A percentile compares a stretch with the other conserved stretches of the same genome.
Conservation (phyloP, 1,140 invertebrate genomes). For the Nylanderia fulva region DNA sequence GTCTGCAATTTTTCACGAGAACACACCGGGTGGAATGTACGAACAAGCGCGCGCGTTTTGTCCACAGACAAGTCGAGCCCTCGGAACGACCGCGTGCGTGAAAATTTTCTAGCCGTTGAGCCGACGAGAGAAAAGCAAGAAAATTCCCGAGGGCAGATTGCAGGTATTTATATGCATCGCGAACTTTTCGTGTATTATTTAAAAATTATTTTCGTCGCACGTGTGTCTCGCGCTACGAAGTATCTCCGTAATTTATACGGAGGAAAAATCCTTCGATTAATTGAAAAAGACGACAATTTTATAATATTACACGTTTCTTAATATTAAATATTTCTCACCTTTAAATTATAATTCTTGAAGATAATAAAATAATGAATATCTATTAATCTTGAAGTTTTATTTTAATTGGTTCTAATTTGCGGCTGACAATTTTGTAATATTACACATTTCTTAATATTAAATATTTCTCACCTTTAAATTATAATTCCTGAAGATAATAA, state of each 20-base stretch:
- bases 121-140: slow-evolving; percentile 32
- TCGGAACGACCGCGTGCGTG: slow-evolving; percentile 14
- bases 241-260: neutral
- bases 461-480: neutral
- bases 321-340: neutral
- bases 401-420: no score
- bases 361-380: no score
- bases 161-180: slow-evolving; percentile 48
- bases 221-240: neutral
- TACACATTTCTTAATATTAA: neutral
- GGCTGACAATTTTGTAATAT: neutral
- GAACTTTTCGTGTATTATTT: slow-evolving; percentile 33
- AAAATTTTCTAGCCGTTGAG: slow-evolving; percentile 60
- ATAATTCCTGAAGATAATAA: neutral
- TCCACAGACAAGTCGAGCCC: slow-evolving; percentile 30
- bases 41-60: slow-evolving; percentile 47
- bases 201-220: slow-evolving; percentile 35
- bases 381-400: neutral
- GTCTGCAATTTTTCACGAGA: slow-evolving; percentile 55
- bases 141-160: slow-evolving; percentile 47
- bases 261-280: neutral
- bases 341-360: neutral
- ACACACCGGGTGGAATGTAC: neutral
- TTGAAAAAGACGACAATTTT: slow-evolving; percentile 7
- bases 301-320: neutral